Conservation (phyloP, 2,797 vertebrate genomes). For the Hydrophis major region DNA sequence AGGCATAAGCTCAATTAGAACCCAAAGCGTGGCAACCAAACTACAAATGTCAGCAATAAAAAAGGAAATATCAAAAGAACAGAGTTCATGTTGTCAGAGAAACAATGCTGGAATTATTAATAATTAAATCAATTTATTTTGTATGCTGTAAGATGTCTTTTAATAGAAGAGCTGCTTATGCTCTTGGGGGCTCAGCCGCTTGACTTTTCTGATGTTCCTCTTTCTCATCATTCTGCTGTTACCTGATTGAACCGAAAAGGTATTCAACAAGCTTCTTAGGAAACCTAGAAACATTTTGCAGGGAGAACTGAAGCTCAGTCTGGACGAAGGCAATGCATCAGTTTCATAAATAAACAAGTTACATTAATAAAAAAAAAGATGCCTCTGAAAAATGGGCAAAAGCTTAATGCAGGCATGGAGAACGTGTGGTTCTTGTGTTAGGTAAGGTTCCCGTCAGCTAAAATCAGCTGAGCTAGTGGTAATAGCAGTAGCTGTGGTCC, state of each 20-base stretch:
- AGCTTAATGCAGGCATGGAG: background rate
- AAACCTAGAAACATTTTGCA: background rate
- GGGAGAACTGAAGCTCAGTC: background rate
- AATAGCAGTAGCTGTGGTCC: background rate
- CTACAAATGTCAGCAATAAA: slow-evolving; percentile 8
- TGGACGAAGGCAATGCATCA: background rate
- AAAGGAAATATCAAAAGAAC: background rate
- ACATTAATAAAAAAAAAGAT: background rate
- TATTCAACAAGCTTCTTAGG: background rate
- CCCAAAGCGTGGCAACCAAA: background rate
- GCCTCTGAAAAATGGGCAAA: background rate
- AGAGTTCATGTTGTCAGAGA: background rate
- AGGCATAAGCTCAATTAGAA: slow-evolving; percentile 26
- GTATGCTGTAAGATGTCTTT: background rate
- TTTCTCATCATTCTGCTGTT: background rate
- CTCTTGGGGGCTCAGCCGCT: background rate
- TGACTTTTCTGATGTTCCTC: background rate
- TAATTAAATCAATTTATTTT: background rate
- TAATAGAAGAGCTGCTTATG: background rate
- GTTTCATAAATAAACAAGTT: background rate
- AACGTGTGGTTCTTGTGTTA: background rate
- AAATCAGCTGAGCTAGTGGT: background rate
- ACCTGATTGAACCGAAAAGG: background rate
- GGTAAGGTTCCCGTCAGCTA: background rate
- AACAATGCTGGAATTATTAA: background rate